These are phyloP conservation scores for Ceratosolen fusciceps DNA, from an alignment of 1,140 invertebrate genomes.

Conservation along the genomic window DNA sequence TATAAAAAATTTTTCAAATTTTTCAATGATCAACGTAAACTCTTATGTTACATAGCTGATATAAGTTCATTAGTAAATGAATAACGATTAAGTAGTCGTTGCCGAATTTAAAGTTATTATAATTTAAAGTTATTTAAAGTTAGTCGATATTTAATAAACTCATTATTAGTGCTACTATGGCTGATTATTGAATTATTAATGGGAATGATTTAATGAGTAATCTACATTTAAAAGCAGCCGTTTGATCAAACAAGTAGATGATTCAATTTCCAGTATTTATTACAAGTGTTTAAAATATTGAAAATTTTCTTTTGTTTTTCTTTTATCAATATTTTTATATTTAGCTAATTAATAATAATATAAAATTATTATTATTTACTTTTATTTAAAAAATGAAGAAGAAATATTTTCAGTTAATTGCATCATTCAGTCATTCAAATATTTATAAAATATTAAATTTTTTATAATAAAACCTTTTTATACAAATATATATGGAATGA, in stretches of 20 bases:
- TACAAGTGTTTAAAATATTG: not conserved
- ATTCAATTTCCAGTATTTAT: not conserved
- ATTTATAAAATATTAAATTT: no score
- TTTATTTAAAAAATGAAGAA: no score
- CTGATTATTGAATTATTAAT: not conserved
- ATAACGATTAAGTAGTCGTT: not conserved
- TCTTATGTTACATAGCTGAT: not conserved
- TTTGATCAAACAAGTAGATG: not conserved
- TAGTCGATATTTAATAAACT: not conserved
- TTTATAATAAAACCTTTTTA: no score
- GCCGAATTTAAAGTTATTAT: slow-evolving; percentile 2
- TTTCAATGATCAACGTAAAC: not conserved
- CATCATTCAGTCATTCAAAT: no score
- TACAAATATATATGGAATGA: no score
- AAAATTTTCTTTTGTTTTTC: not conserved
- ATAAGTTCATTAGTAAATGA: not conserved
- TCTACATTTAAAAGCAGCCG: not conserved
- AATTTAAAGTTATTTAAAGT: no score
- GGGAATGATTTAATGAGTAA: not conserved
- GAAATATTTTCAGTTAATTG: no score
- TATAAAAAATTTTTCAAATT: not conserved
- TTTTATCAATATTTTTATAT: not conserved
- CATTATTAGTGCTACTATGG: not conserved
- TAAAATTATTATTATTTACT: no score
- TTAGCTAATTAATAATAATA: no score